These are phyloP conservation scores for Apodemus agrarius DNA, from an alignment of 2,797 vertebrate species.

Conservation along the genomic window DNA sequence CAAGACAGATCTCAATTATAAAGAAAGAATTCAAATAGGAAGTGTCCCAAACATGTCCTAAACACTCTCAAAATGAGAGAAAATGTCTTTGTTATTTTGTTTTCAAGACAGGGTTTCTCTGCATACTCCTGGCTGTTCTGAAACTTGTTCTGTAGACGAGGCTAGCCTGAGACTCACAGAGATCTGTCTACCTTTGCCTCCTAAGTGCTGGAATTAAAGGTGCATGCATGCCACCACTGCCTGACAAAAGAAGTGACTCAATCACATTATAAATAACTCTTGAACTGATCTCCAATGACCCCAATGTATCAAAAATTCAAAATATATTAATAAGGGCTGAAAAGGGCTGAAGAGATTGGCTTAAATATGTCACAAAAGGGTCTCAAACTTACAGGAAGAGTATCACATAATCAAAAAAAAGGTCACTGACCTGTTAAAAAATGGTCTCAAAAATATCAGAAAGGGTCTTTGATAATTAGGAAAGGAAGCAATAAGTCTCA, in stretches of 20 bases:
- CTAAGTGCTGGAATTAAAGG: background rate
- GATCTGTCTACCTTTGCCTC: background rate
- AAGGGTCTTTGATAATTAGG: constrained; percentile 21
- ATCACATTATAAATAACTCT: constrained; percentile 44
- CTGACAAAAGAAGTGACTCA: background rate
- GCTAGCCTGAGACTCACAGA: background rate
- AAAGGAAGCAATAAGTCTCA: constrained; percentile 1
- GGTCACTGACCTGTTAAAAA: background rate
- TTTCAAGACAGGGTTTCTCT: background rate
- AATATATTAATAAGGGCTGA: constrained; percentile 15
- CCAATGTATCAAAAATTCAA: constrained; percentile 34
- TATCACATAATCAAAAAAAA: constrained; percentile 1
- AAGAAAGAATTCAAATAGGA: constrained; percentile 38
- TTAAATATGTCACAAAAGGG: constrained; percentile 31
- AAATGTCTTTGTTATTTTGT: background rate
- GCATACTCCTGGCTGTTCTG: background rate
- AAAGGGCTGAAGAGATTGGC: constrained; percentile 16
- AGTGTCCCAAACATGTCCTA: background rate
- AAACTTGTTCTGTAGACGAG: background rate
- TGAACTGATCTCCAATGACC: background rate
- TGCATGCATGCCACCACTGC: background rate
- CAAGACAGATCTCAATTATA: constrained; percentile 20
- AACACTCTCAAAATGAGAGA: constrained; percentile 40
- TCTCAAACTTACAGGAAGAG: constrained; percentile 3
- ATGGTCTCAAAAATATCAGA: constrained; percentile 39